These are phyloP conservation scores for Eumaeus atala DNA, from an alignment of 1,140 invertebrate species.

Conservation along the genomic window DNA sequence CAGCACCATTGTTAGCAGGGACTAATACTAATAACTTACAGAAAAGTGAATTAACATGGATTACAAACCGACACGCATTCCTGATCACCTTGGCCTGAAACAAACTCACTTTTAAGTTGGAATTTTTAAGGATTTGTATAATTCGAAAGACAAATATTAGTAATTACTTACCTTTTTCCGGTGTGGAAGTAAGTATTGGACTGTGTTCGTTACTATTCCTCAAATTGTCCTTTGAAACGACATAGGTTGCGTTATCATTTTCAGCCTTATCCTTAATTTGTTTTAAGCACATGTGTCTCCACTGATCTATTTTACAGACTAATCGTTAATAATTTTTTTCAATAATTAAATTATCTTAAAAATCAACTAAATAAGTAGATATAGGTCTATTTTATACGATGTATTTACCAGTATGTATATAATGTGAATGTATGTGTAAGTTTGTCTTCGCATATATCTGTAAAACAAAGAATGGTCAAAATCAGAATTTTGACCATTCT, in stretches of 20 bases:
- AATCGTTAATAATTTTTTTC: no score
- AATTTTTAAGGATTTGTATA: neutral
- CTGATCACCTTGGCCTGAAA: conserved; percentile 61
- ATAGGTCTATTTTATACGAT: no score
- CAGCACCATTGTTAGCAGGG: no score
- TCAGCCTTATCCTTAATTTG: conserved; percentile 27
- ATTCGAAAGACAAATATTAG: neutral
- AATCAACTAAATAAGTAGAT: no score
- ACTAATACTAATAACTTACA: no score
- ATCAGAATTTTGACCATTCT: no score
- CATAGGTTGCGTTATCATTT: conserved; percentile 27
- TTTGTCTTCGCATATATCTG: no score
- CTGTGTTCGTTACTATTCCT: conserved; percentile 16
- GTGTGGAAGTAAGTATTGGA: conserved; percentile 40
- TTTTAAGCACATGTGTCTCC: conserved; percentile 39
- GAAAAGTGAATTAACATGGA: no score
- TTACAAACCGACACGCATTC: conserved; percentile 39
- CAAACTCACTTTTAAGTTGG: conserved; percentile 13
- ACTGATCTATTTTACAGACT: conserved; percentile 26
- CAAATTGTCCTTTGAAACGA: conserved; percentile 19
- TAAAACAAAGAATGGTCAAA: no score
- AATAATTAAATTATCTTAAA: no score
- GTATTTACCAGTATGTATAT: no score
- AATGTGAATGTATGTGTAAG: no score
- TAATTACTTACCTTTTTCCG: conserved; percentile 32